Evolutionary conservation across 1,140 invertebrate species (phyloP).

Genomic region (Portunus trituberculatus): DNA sequence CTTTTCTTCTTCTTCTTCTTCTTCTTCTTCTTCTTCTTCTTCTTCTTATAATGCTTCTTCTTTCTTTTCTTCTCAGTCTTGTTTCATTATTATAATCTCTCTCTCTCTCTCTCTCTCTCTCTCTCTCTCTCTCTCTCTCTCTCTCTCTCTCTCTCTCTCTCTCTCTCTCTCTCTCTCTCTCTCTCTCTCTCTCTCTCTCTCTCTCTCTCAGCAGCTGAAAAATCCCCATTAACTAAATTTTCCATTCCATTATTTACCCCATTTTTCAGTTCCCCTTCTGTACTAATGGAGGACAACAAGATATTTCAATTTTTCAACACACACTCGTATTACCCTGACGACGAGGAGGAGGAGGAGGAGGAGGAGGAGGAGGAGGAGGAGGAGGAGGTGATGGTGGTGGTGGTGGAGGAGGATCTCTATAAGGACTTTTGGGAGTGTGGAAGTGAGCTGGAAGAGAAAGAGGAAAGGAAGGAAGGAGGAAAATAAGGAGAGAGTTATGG

Average conservation of each 20-base stretch:
- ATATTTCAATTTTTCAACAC: neutral
- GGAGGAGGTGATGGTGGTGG: neutral
- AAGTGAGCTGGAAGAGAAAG: no score
- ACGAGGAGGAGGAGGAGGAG: neutral
- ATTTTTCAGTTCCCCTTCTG: neutral
- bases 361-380: neutral
- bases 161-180: constrained; percentile 17
- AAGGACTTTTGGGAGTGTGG: no score
- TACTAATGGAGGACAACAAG: neutral
- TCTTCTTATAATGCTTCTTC: no score
- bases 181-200: constrained; percentile 10
- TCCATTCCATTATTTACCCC: neutral
- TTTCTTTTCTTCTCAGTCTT: no score
- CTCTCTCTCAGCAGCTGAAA: neutral
- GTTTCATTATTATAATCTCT: no score
- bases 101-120: no score
- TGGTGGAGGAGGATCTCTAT: neutral
- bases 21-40: no score
- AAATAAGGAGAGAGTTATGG: no score
- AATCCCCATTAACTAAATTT: neutral
- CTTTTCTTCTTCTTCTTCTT: neutral
- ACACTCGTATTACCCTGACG: neutral
- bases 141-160: neutral
- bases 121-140: no score
- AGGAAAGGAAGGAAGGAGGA: no score